Evolutionary conservation across 2,888 invertebrate species (phyloP).

Genomic region (Phymatocera aterrima): DNA sequence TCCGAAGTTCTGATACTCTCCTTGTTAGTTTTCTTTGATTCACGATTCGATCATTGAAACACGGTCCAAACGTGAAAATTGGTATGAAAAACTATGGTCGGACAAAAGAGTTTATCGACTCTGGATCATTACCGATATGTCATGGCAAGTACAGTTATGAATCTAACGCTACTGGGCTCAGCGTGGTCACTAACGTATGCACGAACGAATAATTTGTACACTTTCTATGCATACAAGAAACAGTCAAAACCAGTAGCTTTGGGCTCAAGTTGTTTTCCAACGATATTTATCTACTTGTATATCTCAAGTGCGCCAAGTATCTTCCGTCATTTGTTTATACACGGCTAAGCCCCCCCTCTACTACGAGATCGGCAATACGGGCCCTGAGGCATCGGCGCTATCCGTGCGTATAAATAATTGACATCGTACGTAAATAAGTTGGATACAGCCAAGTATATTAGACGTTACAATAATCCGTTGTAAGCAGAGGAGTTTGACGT

Average conservation of each 20-base stretch:
- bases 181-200: conserved; percentile 8
- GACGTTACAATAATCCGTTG: conserved; percentile 30
- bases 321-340: conserved; percentile 41
- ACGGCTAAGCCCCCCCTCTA: conserved; percentile 15
- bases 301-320: conserved; percentile 39
- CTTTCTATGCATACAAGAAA: conserved; percentile 33
- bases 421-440: conserved; percentile 44
- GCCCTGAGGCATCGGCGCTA: conserved; percentile 40
- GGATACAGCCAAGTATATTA: conserved; percentile 41
- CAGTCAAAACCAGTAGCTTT: conserved; percentile 37
- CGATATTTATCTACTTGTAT: conserved; percentile 44
- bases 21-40: too few species aligned
- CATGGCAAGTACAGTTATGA: background rate
- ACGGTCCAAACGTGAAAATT: background rate
- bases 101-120: background rate
- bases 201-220: conserved; percentile 28
- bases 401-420: conserved; percentile 51
- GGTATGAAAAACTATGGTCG: background rate
- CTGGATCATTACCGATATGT: background rate
- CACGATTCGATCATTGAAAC: background rate
- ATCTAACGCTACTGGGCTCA: background rate
- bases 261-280: conserved; percentile 25
- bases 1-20: too few species aligned
- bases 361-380: conserved; percentile 37
- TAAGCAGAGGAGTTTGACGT: conserved; percentile 41